Evolutionary conservation across 1,140 invertebrate genomes (phyloP), one percentile per base, ranked within the genome.

Genomic region (Limonius californicus): DNA sequence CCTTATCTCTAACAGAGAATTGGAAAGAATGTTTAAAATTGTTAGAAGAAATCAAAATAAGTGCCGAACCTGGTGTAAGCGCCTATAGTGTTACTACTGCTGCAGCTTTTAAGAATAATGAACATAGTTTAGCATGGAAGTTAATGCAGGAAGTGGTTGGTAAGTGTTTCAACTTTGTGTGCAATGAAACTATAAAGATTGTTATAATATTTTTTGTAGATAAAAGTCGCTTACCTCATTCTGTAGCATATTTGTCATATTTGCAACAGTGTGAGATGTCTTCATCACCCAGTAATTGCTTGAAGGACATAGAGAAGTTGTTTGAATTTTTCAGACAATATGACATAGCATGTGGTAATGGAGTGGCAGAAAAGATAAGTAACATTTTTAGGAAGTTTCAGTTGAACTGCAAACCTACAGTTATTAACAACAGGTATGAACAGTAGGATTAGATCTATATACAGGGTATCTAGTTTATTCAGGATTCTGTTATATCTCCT

Each of bases 11-110:
- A 30, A 87, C 89, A 11, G 70, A 74, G 58, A 69, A 82, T 57
- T 89, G 87, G 87, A 78, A 80, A 66, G 80, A 85, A 60, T 79
- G 81, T 57, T 42, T 84, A 1, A 76, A 83, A 65, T 65, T 90
- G 21, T 76, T 89, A 8, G 75, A 87, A 54, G 82, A 82, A 67
- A 78, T 85, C 59, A 78, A 82, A 70, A 32, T 82, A 43, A 78
- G 74, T 18, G 54, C 65, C 23, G 70, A 9, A 8, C 76, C 78
- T 1, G 70, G 64, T 62, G 67, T 72, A 18, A 58, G 57, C 6
- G 65, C 74, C 1, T 83, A 82, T 64, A 82, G 74, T 70, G 70
- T 63, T 16, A 39, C 87, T 11, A 77, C 83, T 64, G 55, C 65
- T 42, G 80, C 82, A 23, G 77, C 85, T 12, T 87, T 88, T 74